Percentiles rank a stretch among this genome's conserved stretches.
These are phyloP conservation scores for Glaucomys volans DNA, from an alignment of 2,113 vertebrate species.

Conservation along the genomic window DNA sequence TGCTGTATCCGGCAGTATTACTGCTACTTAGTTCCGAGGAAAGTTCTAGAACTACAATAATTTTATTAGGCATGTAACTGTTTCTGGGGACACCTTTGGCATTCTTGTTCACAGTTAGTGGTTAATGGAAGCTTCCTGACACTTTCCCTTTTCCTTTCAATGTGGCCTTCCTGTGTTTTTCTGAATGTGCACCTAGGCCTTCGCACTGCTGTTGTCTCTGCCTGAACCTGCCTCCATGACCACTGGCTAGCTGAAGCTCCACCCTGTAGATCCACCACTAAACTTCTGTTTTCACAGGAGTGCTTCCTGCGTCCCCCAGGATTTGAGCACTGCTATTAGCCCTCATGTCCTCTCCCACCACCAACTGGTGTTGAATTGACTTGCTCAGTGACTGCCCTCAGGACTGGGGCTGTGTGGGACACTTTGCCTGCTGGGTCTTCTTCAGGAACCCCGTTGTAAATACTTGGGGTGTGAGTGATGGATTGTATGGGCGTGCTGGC, in stretches of 20 bases:
- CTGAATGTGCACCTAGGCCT: not conserved
- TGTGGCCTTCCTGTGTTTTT: not conserved
- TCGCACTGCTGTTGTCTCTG: not conserved
- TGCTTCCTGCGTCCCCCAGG: not conserved
- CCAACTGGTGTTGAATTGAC: too few relatives aligned
- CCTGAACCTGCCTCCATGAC: not conserved
- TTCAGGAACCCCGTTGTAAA: not conserved
- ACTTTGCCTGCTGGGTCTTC: not conserved
- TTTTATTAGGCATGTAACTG: slow-evolving; percentile 74
- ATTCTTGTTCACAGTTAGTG: not conserved
- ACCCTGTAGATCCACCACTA: not conserved
- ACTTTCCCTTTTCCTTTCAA: not conserved
- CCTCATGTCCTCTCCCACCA: not conserved
- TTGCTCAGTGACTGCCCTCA: not conserved
- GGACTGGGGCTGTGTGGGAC: not conserved
- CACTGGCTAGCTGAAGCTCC: not conserved
- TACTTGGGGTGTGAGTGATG: not conserved
- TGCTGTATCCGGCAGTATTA: not conserved
- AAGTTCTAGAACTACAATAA: slow-evolving; percentile 59
- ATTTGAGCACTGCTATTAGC: not conserved
- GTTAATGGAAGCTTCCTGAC: not conserved
- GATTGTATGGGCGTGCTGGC: not conserved
- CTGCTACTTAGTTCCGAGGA: slow-evolving; percentile 73
- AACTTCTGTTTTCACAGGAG: not conserved
- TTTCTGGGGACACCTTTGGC: not conserved